Base-by-base conservation (phyloP, 2,113 vertebrate genomes). In the Bucco capensis region DNA sequence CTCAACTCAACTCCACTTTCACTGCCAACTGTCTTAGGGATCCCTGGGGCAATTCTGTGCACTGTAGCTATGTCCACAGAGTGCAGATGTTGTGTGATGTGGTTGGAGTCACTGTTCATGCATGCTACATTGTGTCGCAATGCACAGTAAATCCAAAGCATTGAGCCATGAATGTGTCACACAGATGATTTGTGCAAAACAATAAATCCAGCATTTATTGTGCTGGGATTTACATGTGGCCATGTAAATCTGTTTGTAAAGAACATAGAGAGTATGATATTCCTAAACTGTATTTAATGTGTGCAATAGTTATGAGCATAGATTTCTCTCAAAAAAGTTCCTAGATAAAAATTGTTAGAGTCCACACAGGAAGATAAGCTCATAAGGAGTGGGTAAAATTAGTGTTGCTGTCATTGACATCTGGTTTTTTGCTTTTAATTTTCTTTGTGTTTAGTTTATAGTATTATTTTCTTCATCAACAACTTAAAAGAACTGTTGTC, bases 151-250 rank as follows among this genome's bases (percentile, higher is more conserved):
- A 86, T 49, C 89, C 80, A 77, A 60, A 92, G 49, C 69, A 37
- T 1, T 35, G 61, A 94, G 88, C 94, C 73, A 58, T 86, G 89
- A 75, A 92, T 60, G 69, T 93, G 89, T 94, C 76, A 51, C 44
- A 61, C 61, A 19, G 17, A 74, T 94, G 92, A 93, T 90, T 95
- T 95, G 86, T 92, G 73, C 0, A 6, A 74, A 83, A 54, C 64
- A 88, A 37, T 77, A 67, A 95, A 93, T 81, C 51, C 86, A 71
- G 49, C 35, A 25, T 70, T 78, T 92, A 40, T 62, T 71, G 51
- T 16, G 3, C 37, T 81, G 69, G 80, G 80, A 74, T 93, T 88
- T 88, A 64, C 65, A 86, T 51, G 65, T n/a, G 49, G 53, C 83
- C 30, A 9, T 37, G 25, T 62, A 51, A 56, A 35, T n/a, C 27